phyloP scores from a whole-genome alignment of 1,140 invertebrate species.

The Cepaea nemoralis region DNA sequence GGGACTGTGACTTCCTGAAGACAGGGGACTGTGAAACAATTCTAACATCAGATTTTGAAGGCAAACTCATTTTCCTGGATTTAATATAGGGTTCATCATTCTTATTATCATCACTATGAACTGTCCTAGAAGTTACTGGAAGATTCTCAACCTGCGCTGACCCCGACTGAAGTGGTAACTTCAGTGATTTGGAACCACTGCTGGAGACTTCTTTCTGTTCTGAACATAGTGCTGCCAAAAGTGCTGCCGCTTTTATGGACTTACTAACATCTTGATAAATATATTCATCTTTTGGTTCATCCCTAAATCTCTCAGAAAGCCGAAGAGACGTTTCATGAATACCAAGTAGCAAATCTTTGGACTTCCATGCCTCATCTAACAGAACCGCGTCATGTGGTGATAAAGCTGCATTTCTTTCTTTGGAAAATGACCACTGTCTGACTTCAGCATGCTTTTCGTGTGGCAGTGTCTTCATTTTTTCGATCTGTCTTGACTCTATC shows the following conservation, averaged over 20 bases:
- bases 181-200: background rate
- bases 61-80: slow-evolving; percentile 18
- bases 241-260: background rate
- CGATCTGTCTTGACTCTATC: background rate
- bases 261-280: slow-evolving; percentile 25
- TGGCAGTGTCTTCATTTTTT: background rate
- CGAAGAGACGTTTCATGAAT: background rate
- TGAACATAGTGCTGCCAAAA: background rate
- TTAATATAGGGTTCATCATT: slow-evolving; percentile 21
- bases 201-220: slow-evolving; percentile 10
- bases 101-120: background rate
- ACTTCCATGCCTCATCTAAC: background rate
- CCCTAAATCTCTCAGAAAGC: slow-evolving; percentile 14
- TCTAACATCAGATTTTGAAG: too few species aligned
- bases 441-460: background rate
- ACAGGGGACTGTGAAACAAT: too few species aligned
- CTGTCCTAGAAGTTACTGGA: slow-evolving; percentile 15
- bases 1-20: too few species aligned
- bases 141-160: slow-evolving; percentile 30
- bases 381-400: background rate
- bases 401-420: background rate
- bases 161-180: background rate
- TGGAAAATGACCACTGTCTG: background rate
- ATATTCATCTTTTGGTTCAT: slow-evolving; percentile 34
- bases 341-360: background rate